These are phyloP conservation scores for Phymastichus coffea DNA, from an alignment of 1,140 invertebrate genomes.

Conservation along the genomic window DNA sequence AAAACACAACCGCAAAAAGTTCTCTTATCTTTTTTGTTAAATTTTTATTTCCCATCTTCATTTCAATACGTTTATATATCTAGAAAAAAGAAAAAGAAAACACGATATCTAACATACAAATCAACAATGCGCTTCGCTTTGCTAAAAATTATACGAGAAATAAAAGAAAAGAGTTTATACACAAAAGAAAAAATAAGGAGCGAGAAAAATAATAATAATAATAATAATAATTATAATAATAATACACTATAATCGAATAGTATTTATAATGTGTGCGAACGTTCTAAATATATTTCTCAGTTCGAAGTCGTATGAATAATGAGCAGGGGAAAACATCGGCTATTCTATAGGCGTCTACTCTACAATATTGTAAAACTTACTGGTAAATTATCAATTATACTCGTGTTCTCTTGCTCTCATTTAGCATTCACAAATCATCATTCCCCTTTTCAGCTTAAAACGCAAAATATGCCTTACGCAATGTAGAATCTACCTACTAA, in stretches of 20 bases:
- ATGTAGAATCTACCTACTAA: slow-evolving; percentile 30
- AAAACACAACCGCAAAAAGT: slow-evolving; percentile 16
- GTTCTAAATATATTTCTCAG: slow-evolving; percentile 16
- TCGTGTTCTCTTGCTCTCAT: too few species aligned
- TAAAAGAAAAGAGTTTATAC: slow-evolving; percentile 1
- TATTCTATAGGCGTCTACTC: slow-evolving; percentile 12
- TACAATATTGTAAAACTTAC: slow-evolving; percentile 26
- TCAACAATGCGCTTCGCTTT: slow-evolving; percentile 13
- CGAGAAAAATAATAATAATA: slow-evolving; percentile 2
- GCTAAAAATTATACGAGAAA: neutral
- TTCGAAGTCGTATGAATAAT: slow-evolving; percentile 15
- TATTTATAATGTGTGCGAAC: too few species aligned
- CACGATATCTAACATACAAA: slow-evolving; percentile 18
- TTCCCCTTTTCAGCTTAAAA: too few species aligned
- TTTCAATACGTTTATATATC: too few species aligned
- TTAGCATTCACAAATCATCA: too few species aligned
- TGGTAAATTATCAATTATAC: slow-evolving; percentile 20
- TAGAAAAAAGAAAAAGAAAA: too few species aligned
- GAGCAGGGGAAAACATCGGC: slow-evolving; percentile 9
- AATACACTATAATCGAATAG: slow-evolving; percentile 16
- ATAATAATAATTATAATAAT: too few species aligned
- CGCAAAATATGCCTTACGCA: slow-evolving; percentile 21
- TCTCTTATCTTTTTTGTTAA: too few species aligned
- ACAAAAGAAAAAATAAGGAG: slow-evolving; percentile 2
- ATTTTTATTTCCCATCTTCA: too few species aligned